Percentiles rank a stretch among this genome's conserved stretches.
phyloP scores from a whole-genome alignment of 92 coral and sea anemone species.

The Palythoa caribaeorum region DNA sequence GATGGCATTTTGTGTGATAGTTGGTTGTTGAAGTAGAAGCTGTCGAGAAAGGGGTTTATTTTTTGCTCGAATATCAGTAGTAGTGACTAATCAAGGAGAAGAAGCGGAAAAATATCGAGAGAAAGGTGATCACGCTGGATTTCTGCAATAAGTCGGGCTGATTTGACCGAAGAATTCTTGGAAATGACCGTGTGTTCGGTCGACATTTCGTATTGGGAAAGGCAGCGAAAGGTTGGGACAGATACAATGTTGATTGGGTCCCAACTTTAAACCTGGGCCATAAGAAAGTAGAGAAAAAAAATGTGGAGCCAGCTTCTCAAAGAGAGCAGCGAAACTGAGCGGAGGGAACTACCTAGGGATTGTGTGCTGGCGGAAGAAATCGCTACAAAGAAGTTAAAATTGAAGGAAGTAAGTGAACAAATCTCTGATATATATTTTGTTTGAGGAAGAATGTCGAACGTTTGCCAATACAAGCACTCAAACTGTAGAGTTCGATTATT shows the following conservation, averaged over 20 bases:
- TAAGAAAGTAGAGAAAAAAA: background rate
- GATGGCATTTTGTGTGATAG: no score
- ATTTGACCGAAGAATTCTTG: slow-evolving; percentile 17
- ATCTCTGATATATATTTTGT: no score
- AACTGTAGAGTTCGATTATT: no score
- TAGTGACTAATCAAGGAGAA: slow-evolving; percentile 43
- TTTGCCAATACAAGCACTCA: no score
- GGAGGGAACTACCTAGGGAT: slow-evolving; percentile 18
- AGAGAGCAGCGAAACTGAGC: slow-evolving; percentile 34
- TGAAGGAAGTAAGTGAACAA: slow-evolving; percentile 1
- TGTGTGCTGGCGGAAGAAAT: slow-evolving; percentile 3
- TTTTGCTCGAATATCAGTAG: background rate
- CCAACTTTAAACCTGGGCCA: slow-evolving; percentile 44
- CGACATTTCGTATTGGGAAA: slow-evolving; percentile 34
- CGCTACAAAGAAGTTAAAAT: slow-evolving; percentile 4
- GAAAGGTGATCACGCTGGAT: slow-evolving; percentile 25
- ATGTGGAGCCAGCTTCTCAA: slow-evolving; percentile 9
- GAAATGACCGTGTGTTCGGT: slow-evolving; percentile 28
- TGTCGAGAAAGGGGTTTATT: no score
- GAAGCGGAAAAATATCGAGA: background rate
- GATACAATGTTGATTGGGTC: slow-evolving; percentile 44
- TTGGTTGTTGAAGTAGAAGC: no score
- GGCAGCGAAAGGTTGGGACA: slow-evolving; percentile 47
- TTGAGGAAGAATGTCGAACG: background rate
- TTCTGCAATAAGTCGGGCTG: slow-evolving; percentile 31